These are phyloP conservation scores for Lagopus muta DNA, from an alignment of 2,113 vertebrate species.

Conservation along the genomic window DNA sequence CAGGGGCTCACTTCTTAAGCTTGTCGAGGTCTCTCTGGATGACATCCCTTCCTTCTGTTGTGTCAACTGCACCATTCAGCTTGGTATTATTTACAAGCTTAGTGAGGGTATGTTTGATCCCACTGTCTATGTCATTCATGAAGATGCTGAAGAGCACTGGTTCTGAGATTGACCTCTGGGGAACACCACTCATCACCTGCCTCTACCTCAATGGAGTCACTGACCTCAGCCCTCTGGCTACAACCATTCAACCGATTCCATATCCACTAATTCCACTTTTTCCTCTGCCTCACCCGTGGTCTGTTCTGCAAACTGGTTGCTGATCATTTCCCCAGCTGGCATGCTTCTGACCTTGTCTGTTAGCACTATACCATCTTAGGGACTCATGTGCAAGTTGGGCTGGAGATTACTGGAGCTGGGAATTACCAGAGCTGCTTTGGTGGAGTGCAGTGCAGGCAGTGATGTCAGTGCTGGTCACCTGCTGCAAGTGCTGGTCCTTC, in stretches of 20 bases:
- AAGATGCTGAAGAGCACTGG: neutral
- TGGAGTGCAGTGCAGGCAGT: fast-evolving
- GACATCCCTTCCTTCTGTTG: too few species aligned
- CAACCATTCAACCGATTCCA: neutral
- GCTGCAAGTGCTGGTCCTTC: neutral
- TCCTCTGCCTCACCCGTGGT: neutral
- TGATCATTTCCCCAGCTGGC: neutral
- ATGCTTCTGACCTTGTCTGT: neutral
- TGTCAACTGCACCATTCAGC: neutral
- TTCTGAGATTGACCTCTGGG: neutral
- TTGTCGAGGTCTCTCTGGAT: too few species aligned
- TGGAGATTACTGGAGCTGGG: neutral
- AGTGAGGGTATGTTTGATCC: neutral
- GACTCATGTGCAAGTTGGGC: neutral
- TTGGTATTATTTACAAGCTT: neutral
- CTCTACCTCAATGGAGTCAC: neutral
- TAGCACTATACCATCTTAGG: neutral
- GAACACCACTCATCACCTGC: neutral
- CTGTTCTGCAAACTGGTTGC: neutral
- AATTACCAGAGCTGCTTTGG: neutral
- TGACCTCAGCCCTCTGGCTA: neutral
- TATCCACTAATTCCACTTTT: neutral
- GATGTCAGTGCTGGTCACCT: fast-evolving
- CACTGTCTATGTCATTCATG: neutral
- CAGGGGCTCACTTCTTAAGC: too few species aligned